Base-by-base conservation (phyloP, 2,888 invertebrate genomes). In the Philopedon plagiatum region DNA sequence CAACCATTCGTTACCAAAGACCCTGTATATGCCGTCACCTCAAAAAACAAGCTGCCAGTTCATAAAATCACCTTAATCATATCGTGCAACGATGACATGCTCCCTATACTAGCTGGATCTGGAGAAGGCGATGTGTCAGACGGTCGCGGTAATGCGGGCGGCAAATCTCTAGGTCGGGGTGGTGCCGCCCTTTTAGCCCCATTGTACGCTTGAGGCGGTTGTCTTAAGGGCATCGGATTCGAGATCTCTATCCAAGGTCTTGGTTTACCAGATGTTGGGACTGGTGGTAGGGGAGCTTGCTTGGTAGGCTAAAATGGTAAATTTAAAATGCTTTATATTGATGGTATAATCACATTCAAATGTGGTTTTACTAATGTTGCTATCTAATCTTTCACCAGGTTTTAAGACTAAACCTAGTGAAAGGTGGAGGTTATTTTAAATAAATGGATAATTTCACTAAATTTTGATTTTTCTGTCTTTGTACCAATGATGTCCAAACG, bases 1-100 rank as follows among this genome's bases (percentile, higher is more conserved):
- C n/a, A n/a, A n/a, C n/a, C n/a, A n/a, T n/a, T n/a, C n/a, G n/a
- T n/a, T n/a, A n/a, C n/a, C n/a, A n/a, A n/a, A n/a, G n/a, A n/a
- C n/a, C n/a, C n/a, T n/a, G n/a, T n/a, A n/a, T n/a, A n/a, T n/a
- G n/a, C n/a, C n/a, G n/a, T n/a, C n/a, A n/a, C n/a, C n/a, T n/a
- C n/a, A n/a, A n/a, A n/a, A n/a, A n/a, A n/a, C n/a, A n/a, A n/a
- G n/a, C n/a, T 11, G 34, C 9, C 9, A 26, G 7, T 26, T 34
- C 5, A 34, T 2, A 5, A 58, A 41, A 79, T 75, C 80, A 89
- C 89, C 87, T 93, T 93, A 66, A 91, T 89, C 78, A 91, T 90
- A 79, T 93, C 93, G 80, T 93, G 93, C 76, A 93, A 86, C 11
- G 93, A 93, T 83, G 92, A 92, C 89, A 93, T 92, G 82, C 92